These are phyloP conservation scores for Xiphorhynchus elegans DNA, from an alignment of 2,113 vertebrate genomes.

Conservation along the genomic window DNA sequence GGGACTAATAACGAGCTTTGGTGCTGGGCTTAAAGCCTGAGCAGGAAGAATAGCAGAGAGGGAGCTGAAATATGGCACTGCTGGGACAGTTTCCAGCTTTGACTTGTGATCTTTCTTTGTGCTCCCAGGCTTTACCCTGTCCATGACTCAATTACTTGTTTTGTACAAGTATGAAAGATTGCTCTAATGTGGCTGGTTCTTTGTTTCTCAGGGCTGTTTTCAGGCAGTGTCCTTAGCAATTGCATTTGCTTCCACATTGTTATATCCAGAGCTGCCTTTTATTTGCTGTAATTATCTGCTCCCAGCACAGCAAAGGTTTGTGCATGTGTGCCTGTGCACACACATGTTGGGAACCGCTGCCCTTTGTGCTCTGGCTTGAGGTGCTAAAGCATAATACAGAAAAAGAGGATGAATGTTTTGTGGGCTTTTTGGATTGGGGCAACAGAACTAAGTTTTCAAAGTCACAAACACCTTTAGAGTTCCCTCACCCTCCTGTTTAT, in stretches of 20 bases:
- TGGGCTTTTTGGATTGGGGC: slow-evolving; percentile 2
- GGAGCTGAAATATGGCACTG: background rate
- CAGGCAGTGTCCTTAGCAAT: background rate
- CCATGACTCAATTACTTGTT: slow-evolving; percentile 13
- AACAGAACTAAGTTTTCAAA: background rate
- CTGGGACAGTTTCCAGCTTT: background rate
- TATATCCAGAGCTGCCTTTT: slow-evolving; percentile 46
- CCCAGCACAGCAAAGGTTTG: background rate
- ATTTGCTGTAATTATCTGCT: slow-evolving; percentile 26
- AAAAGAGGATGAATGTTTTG: background rate
- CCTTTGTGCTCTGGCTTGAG: background rate
- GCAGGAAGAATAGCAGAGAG: background rate
- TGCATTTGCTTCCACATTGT: slow-evolving; percentile 25
- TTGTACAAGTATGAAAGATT: slow-evolving; percentile 29
- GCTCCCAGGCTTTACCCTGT: background rate
- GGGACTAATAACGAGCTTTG: background rate
- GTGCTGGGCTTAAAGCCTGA: background rate
- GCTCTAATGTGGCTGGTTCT: slow-evolving; percentile 24
- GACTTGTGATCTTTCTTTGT: slow-evolving; percentile 27
- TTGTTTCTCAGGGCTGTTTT: slow-evolving; percentile 28
- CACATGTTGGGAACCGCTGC: background rate
- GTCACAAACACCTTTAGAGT: background rate
- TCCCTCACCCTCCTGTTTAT: slow-evolving; percentile 11
- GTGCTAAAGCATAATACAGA: background rate
- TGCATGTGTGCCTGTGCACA: background rate